Evolutionary conservation across 1,140 invertebrate genomes (phyloP), one percentile per base, ranked within the genome.

Genomic region (Drosophila seguyi): DNA sequence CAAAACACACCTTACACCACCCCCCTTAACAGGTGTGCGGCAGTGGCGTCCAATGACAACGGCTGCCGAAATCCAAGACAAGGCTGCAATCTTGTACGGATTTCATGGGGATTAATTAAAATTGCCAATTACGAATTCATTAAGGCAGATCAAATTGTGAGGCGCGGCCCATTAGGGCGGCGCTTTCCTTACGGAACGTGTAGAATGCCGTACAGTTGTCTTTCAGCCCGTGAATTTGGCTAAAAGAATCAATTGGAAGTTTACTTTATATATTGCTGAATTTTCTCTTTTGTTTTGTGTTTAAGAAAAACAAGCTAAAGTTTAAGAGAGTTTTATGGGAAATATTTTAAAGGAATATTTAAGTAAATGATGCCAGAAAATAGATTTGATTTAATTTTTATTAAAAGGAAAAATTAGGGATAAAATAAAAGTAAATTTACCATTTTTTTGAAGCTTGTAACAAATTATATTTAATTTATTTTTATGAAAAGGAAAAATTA

Each of bases 101-200:
- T 91, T 90, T 91, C 67, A 71, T 61, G 62, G 75, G 81, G 88
- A 91, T 91, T 91, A 91, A 91, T 91, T 91, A 91, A 91, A 91
- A 91, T 90, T 90, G 81, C 83, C 87, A 91, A 91, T 91, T 90
- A 91, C 81, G 86, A 79, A 91, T 91, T 91, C 87, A 90, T 90
- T 91, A 91, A 73, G 79, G 72, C 75, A 60, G 67, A 75, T 73
- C 65, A 82, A 77, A 85, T 82, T 85, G 75, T 71, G 50, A 53
- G 53, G 41, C 62, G 56, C 27, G 36, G 44, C 50, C 52, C 71
- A 75, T 72, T 73, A 72, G 25, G 69, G 69, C 36, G 67, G 66
- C 44, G 66, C 44, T 73, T 72, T 59, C 42, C 44, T 50, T 72
- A 72, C 52, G 66, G 36, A 18, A 42, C 14, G 47, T 36, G 39